Evolutionary conservation across 2,888 invertebrate genomes (phyloP).

Genomic region (Ypsolopha scabrella): DNA sequence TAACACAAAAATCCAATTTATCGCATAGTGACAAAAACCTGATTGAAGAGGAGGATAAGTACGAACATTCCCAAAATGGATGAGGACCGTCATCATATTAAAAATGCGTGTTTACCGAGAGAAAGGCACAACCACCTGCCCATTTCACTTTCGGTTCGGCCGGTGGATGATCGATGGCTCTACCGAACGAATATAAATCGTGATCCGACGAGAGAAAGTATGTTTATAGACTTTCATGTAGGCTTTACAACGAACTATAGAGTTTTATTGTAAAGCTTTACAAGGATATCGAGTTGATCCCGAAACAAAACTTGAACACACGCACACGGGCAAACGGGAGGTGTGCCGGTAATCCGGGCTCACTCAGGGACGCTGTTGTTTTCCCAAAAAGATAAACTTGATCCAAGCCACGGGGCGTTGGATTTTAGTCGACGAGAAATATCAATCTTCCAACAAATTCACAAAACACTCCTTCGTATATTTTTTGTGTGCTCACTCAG

Average conservation of each 20-base stretch:
- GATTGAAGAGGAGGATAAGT: conserved; percentile 7
- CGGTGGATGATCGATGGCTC: conserved; percentile 28
- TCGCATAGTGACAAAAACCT: conserved; percentile 6
- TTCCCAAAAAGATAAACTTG: conserved; percentile 48
- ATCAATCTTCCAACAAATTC: conserved; percentile 36
- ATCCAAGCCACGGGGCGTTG: conserved; percentile 43
- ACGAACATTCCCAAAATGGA: conserved; percentile 11
- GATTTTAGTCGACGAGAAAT: conserved; percentile 30
- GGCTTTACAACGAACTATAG: conserved; percentile 13
- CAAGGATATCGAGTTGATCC: conserved; percentile 31
- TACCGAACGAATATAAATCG: conserved; percentile 4
- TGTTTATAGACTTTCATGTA: neutral
- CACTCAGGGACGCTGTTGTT: conserved; percentile 30
- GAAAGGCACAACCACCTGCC: conserved; percentile 25
- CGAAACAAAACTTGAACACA: conserved; percentile 22
- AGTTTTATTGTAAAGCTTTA: conserved; percentile 38
- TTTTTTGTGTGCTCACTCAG: neutral
- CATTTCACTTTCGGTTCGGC: conserved; percentile 8
- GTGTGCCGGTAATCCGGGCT: conserved; percentile 31
- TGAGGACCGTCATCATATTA: conserved; percentile 22
- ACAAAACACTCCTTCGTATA: conserved; percentile 29
- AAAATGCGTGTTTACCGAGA: conserved; percentile 14
- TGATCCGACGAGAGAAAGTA: neutral
- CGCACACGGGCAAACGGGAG: conserved; percentile 19
- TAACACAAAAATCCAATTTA: neutral